A percentile compares a stretch with the other conserved stretches of the same genome.
Evolutionary conservation across 2,888 invertebrate species (phyloP).

Genomic region (Agrochola lota): DNA sequence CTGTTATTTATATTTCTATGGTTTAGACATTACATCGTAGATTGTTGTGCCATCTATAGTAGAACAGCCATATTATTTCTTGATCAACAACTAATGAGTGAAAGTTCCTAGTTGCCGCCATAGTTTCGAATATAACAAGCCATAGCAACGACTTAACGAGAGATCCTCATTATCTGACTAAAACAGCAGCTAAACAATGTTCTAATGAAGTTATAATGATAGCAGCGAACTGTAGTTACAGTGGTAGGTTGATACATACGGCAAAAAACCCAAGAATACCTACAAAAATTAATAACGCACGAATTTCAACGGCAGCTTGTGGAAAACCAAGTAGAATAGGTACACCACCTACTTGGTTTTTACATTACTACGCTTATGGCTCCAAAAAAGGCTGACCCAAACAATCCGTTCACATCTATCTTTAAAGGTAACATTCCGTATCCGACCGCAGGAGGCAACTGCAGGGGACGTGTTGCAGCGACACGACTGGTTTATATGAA

Average conservation of each 20-base stretch:
- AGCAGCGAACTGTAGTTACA: background rate
- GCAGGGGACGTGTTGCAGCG: too few species aligned
- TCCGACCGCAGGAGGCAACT: too few species aligned
- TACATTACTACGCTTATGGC: background rate
- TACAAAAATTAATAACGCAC: background rate
- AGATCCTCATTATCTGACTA: constrained; percentile 42
- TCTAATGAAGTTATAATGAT: constrained; percentile 49
- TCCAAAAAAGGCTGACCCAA: background rate
- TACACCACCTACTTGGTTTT: too few species aligned
- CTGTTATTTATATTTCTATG: too few species aligned
- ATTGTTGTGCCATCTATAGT: background rate
- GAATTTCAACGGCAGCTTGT: background rate
- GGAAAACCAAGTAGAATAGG: background rate
- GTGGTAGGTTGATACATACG: background rate
- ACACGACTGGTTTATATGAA: too few species aligned
- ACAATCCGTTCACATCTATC: background rate
- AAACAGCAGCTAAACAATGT: constrained; percentile 45
- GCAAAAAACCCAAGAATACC: background rate
- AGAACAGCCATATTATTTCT: constrained; percentile 8
- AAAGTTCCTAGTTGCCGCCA: constrained; percentile 8
- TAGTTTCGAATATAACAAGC: constrained; percentile 15
- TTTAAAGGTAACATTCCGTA: background rate
- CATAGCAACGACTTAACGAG: background rate
- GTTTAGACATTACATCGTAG: background rate
- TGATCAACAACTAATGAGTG: constrained; percentile 26